phyloP scores from a whole-genome alignment of 2,888 invertebrate genomes.

The Polymixis lichenea region DNA sequence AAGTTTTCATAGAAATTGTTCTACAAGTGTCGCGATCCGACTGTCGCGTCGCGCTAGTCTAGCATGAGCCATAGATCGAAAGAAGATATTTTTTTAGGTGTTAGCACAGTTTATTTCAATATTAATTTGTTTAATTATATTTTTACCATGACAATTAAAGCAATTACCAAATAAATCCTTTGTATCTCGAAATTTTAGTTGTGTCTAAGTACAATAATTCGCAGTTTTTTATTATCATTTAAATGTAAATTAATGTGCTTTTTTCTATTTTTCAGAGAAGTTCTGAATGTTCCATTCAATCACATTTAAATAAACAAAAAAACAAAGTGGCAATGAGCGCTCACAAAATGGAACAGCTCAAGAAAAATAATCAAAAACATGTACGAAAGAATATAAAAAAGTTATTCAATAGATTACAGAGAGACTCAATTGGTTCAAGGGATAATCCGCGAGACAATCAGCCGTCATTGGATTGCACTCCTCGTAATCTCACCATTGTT shows the following conservation, averaged over 20 bases:
- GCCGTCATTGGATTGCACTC: constrained; percentile 28
- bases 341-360: constrained; percentile 66
- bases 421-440: constrained; percentile 30
- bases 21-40: too few species aligned
- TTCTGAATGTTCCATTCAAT: constrained; percentile 60
- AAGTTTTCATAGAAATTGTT: too few species aligned
- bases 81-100: too few species aligned
- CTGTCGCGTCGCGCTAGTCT: too few species aligned
- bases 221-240: too few species aligned
- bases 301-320: constrained; percentile 57
- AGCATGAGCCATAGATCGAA: too few species aligned
- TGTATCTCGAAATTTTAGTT: too few species aligned
- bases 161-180: too few species aligned
- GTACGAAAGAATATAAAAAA: constrained; percentile 54
- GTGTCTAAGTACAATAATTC: too few species aligned
- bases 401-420: constrained; percentile 47
- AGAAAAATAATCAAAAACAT: constrained; percentile 58
- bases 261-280: constrained; percentile 66
- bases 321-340: constrained; percentile 59
- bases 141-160: too few species aligned
- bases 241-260: constrained; percentile 40
- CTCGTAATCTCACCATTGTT: constrained; percentile 54
- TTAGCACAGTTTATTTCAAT: too few species aligned
- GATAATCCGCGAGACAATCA: constrained; percentile 7
- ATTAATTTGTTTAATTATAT: too few species aligned